These are phyloP conservation scores for Harpagus bidentatus DNA, from an alignment of 2,113 vertebrate genomes.

Conservation along the genomic window DNA sequence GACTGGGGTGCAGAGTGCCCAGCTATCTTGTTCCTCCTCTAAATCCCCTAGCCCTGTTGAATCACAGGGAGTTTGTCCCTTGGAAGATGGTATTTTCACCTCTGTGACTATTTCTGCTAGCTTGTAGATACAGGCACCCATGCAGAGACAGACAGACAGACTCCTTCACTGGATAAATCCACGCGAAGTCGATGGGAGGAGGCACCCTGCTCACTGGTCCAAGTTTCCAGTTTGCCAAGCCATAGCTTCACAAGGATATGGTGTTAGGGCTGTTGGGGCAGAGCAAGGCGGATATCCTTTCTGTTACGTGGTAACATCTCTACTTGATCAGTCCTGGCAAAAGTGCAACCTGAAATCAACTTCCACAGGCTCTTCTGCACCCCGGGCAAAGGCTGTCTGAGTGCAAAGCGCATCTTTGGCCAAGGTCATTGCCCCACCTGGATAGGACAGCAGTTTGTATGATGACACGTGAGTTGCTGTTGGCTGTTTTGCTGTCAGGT, in stretches of 20 bases:
- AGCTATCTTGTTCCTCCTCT: neutral
- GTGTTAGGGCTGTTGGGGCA: neutral
- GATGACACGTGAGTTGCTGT: rapidly evolving
- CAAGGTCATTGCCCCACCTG: neutral
- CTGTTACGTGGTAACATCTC: neutral
- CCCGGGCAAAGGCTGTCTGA: neutral
- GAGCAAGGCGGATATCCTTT: rapidly evolving
- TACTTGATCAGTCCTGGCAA: neutral
- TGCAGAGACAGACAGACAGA: neutral
- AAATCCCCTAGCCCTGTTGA: neutral
- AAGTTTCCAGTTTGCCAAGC: neutral
- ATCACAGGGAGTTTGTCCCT: neutral
- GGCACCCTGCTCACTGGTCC: neutral
- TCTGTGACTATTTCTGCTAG: neutral
- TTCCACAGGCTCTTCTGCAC: neutral
- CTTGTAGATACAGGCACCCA: neutral
- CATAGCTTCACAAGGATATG: neutral
- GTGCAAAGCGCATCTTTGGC: neutral
- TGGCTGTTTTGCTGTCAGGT: neutral
- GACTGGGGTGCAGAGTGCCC: neutral
- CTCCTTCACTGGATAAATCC: neutral
- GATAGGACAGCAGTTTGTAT: neutral
- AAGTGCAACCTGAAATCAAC: neutral
- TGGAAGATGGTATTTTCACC: neutral
- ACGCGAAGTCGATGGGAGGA: rapidly evolving